A percentile compares a stretch with the other conserved stretches of the same genome.
Conservation (phyloP, 2,113 vertebrate species). For the Zeus faber region DNA sequence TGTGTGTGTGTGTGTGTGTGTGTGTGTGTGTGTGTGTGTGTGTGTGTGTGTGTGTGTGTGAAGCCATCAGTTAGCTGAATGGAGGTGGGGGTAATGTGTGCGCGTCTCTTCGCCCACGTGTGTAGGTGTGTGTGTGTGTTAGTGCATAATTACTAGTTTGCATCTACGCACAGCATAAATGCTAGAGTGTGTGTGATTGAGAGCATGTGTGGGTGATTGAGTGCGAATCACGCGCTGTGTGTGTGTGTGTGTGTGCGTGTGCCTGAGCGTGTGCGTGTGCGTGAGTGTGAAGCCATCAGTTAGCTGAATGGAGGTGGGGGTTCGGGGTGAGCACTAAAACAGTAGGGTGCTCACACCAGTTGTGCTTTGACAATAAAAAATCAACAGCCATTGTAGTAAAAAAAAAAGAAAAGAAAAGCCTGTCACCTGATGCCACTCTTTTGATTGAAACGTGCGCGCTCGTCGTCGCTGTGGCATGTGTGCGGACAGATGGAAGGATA, state of each 20-base stretch:
- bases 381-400: slow-evolving; percentile 58
- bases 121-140: not conserved
- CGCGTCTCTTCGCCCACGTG: not conserved
- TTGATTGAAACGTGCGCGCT: no score
- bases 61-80: no score
- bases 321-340: slow-evolving; percentile 51
- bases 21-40: not conserved
- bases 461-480: no score
- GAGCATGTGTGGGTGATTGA: no score
- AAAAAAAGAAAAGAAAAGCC: slow-evolving; percentile 56
- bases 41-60: not conserved
- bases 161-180: no score
- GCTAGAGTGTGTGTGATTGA: no score
- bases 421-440: slow-evolving; percentile 49
- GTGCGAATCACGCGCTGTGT: no score
- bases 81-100: not conserved
- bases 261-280: slow-evolving; percentile 18
- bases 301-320: slow-evolving; percentile 39
- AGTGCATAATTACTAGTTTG: no score
- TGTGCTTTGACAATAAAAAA: slow-evolving; percentile 69
- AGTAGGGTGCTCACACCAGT: slow-evolving; percentile 57
- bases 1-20: not conserved
- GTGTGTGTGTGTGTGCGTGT: not conserved
- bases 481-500: slow-evolving; percentile 57
- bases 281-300: slow-evolving; percentile 43